Evolutionary conservation across 2,113 vertebrate genomes (phyloP), one percentile per base, ranked within the genome.

Genomic region (Catagonus wagneri): DNA sequence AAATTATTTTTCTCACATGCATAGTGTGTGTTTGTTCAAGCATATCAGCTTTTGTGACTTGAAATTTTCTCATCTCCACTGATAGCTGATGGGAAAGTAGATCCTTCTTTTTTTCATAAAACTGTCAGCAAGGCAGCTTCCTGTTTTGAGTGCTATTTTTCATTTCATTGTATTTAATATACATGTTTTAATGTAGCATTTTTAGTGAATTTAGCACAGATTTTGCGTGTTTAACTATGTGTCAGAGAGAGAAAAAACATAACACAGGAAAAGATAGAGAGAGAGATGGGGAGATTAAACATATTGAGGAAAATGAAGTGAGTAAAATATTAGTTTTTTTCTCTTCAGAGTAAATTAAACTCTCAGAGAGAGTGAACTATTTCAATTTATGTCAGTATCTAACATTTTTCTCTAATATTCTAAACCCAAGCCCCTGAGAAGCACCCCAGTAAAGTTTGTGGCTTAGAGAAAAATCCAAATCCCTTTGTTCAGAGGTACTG

Each of bases 41-140:
- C 52, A 72, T 68, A 61, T 87, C 3, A 8, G 34, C 9, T 91
- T 69, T 84, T 83, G 89, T 93, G 63, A 72, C 69, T 92, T 81
- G 74, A 97, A 93, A 91, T 86, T 89, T 92, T 88, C 54, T 95
- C 69, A 85, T 95, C 81, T 93, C 39, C n/a, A 75, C 27, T 85
- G 50, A 90, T 76, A 50, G 20, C 75, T 23, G 71, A 36, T 88
- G 56, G n/a, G 60, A 96, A 93, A 94, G 78, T 88, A 78, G 72
- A 65, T 94, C 60, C 19, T 89, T 86, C 39, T 86, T 92, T 79
- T 54, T 29, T 88, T 91, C 68, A 87, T 85, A 60, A 72, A 94
- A 83, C 20, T 92, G 61, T 85, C 54, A 87, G 36, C 50, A 87
- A 58, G 72, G 52, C 27, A 87, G n/a, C 23, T 92, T 96, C 54